These are phyloP conservation scores for Paralinhomoeus sp. DNA, from an alignment of 2,888 invertebrate genomes.

Conservation along the genomic window DNA sequence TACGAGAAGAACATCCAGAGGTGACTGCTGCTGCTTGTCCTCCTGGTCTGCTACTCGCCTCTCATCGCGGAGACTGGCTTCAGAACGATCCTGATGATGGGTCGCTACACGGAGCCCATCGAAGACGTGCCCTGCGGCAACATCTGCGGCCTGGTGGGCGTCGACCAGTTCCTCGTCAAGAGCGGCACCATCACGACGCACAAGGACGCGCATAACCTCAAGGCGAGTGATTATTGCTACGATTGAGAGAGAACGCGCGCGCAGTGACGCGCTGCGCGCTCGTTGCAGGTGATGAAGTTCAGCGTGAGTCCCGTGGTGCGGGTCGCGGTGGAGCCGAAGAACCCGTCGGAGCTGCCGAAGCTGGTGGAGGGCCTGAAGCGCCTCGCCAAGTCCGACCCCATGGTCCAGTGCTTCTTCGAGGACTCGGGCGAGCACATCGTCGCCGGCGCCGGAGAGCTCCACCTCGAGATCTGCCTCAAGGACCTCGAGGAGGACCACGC, in stretches of 20 bases:
- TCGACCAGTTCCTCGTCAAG: slow-evolving; percentile 96
- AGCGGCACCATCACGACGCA: slow-evolving; percentile 96
- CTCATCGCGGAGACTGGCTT: slow-evolving; percentile 5
- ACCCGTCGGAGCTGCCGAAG: slow-evolving; percentile 94
- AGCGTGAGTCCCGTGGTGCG: slow-evolving; percentile 97
- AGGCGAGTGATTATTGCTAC: slow-evolving; percentile 24
- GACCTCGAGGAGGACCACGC: slow-evolving; percentile 84
- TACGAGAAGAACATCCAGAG: slow-evolving; percentile 95
- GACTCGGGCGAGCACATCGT: slow-evolving; percentile 73
- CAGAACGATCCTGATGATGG: slow-evolving; percentile 98
- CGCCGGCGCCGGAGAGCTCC: slow-evolving; percentile 95
- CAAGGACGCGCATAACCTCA: slow-evolving; percentile 98
- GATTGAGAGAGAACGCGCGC: background rate
- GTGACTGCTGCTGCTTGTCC: no score
- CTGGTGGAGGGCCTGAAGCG: slow-evolving; percentile 79
- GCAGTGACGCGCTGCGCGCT: background rate
- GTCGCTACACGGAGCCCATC: slow-evolving; percentile 94
- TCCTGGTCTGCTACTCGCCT: no score
- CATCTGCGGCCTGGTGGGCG: slow-evolving; percentile 98
- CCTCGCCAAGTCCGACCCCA: slow-evolving; percentile 97
- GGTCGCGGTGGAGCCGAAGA: slow-evolving; percentile 96
- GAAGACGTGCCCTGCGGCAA: slow-evolving; percentile 98
- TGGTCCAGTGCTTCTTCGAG: slow-evolving; percentile 78
- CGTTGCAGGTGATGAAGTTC: slow-evolving; percentile 82
- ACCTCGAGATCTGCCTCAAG: slow-evolving; percentile 97